Percentiles rank a stretch among this genome's conserved stretches.
Evolutionary conservation across 2,113 vertebrate species (phyloP).

Genomic region (Oreocharis arfaki): DNA sequence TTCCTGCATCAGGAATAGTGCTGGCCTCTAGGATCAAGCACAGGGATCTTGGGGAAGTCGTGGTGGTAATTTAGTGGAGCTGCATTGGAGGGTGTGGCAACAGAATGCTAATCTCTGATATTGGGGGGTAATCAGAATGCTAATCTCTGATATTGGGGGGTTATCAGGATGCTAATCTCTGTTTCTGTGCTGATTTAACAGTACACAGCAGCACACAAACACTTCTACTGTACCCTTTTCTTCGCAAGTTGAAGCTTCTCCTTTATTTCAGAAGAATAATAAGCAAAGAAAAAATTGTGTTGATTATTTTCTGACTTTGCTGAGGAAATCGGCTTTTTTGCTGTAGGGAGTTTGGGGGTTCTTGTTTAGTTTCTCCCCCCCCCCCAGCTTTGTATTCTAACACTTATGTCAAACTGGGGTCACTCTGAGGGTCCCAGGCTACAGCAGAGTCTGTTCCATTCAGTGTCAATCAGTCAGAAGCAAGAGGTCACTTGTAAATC

Average conservation of each 20-base stretch:
- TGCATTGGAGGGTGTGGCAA: not conserved
- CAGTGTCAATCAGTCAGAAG: not conserved
- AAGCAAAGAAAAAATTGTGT: not conserved
- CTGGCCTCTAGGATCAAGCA: not conserved
- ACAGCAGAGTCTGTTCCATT: not conserved
- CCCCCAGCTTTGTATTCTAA: not conserved
- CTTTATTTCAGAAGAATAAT: not conserved
- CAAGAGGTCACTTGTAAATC: not conserved
- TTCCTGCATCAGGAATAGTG: not conserved
- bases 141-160: not conserved
- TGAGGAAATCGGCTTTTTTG: not conserved
- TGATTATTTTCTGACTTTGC: not conserved
- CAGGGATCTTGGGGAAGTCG: not conserved
- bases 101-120: not conserved
- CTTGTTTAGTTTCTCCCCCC: not conserved
- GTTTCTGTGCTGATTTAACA: not conserved
- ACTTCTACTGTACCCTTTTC: not conserved
- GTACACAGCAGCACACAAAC: not conserved
- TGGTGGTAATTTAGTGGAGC: not conserved
- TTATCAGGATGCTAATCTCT: not conserved
- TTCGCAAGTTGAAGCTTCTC: not conserved
- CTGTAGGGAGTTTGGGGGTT: not conserved
- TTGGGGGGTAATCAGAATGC: not conserved
- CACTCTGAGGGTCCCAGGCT: not conserved
- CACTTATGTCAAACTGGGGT: not conserved